Evolutionary conservation across 2,113 vertebrate species (phyloP), one percentile per base, ranked within the genome.

Genomic region (Tetrao urogallus): DNA sequence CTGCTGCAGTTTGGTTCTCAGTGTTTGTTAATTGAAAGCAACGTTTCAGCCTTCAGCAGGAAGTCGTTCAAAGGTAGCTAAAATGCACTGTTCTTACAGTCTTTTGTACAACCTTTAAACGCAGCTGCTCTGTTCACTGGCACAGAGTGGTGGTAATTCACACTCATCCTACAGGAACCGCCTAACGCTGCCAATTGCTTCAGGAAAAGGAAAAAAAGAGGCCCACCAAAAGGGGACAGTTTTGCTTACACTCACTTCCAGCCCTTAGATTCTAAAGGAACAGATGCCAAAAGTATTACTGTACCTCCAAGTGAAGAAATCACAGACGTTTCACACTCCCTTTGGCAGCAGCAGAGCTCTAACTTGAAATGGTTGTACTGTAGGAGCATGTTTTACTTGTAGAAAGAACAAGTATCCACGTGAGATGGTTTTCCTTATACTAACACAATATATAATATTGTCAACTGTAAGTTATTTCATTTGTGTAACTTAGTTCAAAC

Each of bases 151-250:
- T 3, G 5, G 74, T 82, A 85, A 80, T 57, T 85, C 89, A 48
- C 60, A 19, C n/a, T 57, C 84, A n/a, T 14, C 86, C 84, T 66
- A 2, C 83, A 67, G 87, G 56, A 45, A 85, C 32, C 43, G 36
- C 27, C 57, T 11, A 78, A 40, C 34, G 30, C 45, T 88, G 95
- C 69, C 95, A 95, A 77, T 78, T 82, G 91, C 89, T 63, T 72
- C 25, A 86, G 92, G 78, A 60, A 87, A 88, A 78, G 70, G 73
- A 19, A 74, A 56, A 77, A n/a, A 11, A n/a, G 79, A 57, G 93
- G 93, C 82, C 91, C 90, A 14, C 54, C 1, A 7, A 86, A 54
- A 78, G 76, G 94, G 94, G 82, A 19, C 61, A 10, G 73, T 38
- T 79, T 70, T 80, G 92, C 57, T 18, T 28, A 40, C 6, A 0